These are phyloP conservation scores for Hucho hucho DNA, from an alignment of 2,113 vertebrate species.

Conservation along the genomic window DNA sequence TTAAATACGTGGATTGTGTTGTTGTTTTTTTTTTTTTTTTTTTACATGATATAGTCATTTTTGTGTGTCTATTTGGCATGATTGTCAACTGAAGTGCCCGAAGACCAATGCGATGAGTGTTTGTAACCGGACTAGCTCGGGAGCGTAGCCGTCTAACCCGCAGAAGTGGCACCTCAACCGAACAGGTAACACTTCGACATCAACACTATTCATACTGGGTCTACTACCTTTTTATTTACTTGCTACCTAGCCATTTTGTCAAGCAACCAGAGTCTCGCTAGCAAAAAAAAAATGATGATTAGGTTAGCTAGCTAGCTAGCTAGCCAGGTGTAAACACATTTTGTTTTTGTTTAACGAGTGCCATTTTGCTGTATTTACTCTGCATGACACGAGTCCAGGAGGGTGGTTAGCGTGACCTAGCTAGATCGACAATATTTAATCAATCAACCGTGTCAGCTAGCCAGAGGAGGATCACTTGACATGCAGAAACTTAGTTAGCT, in stretches of 20 bases:
- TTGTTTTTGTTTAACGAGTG: too few species aligned
- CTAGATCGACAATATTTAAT: background rate
- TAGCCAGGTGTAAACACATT: background rate
- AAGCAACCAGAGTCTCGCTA: background rate
- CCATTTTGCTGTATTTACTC: background rate
- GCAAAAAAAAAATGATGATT: background rate
- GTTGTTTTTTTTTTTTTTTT: too few species aligned
- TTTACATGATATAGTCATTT: background rate
- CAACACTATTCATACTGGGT: too few species aligned
- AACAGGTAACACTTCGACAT: constrained; percentile 6
- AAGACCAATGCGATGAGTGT: constrained; percentile 43
- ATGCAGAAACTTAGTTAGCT: background rate
- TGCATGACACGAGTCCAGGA: background rate
- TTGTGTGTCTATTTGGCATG: background rate
- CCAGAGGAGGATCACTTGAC: background rate
- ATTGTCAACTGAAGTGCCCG: constrained; percentile 1
- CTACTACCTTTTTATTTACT: background rate
- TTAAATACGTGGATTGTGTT: constrained; percentile 42
- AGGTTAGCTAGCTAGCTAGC: background rate
- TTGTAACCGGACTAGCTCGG: constrained; percentile 33
- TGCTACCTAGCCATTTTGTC: background rate
- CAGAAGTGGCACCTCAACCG: constrained; percentile 10
- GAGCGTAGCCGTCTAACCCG: constrained; percentile 44
- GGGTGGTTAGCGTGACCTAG: background rate
- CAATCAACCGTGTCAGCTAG: background rate